These are phyloP conservation scores for Chloropsis hardwickii DNA, from an alignment of 2,113 vertebrate genomes.

Conservation along the genomic window DNA sequence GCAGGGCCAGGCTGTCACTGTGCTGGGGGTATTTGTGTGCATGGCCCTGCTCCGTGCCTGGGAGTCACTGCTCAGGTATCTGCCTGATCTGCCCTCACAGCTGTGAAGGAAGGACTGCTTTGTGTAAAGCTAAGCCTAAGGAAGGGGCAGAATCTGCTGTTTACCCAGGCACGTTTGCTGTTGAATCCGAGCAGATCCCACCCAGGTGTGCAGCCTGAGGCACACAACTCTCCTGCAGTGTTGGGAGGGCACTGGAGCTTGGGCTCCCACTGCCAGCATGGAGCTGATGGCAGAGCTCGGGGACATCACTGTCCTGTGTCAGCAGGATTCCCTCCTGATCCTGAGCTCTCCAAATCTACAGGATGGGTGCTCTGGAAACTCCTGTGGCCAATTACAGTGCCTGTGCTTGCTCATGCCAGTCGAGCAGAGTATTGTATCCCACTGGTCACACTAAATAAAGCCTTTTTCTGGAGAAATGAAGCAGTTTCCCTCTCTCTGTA, in stretches of 20 bases:
- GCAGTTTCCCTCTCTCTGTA: not conserved
- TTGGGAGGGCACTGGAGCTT: not conserved
- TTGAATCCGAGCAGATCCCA: not conserved
- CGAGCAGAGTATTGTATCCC: not conserved
- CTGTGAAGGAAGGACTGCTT: not conserved
- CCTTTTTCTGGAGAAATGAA: not conserved
- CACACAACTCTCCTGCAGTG: not conserved
- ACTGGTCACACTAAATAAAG: not conserved
- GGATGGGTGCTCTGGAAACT: not conserved
- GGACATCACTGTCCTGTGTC: not conserved
- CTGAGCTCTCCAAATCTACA: not conserved
- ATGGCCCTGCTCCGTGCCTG: not conserved
- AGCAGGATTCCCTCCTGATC: not conserved
- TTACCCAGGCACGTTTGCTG: not conserved
- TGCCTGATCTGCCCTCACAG: not conserved
- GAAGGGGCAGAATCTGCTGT: not conserved
- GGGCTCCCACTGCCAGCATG: not conserved
- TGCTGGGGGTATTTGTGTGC: not conserved
- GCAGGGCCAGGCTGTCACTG: not conserved
- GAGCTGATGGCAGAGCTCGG: accelerated
- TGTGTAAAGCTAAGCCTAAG: not conserved
- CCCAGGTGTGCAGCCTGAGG: not conserved
- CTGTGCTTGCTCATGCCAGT: not conserved
- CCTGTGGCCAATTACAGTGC: accelerated
- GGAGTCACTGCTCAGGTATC: not conserved